Conservation (phyloP, 2,113 vertebrate species). For the Monarcha castaneiventris region DNA sequence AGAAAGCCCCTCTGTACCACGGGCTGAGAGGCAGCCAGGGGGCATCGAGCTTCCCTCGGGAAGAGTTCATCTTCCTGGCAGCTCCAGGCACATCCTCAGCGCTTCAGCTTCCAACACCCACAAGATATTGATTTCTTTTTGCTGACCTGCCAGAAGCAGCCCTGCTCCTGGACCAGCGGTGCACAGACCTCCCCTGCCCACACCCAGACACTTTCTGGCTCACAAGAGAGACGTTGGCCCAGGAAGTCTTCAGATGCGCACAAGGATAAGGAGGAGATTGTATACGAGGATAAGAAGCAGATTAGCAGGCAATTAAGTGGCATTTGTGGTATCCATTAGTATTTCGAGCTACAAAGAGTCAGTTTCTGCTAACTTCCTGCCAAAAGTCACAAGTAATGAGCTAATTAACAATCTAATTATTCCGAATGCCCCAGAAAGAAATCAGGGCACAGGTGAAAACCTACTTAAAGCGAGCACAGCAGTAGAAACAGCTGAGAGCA, state of each 20-base stretch:
- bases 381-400: slow-evolving; percentile 58
- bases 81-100: neutral
- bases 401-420: slow-evolving; percentile 63
- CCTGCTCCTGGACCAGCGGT: neutral
- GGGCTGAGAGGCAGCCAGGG: neutral
- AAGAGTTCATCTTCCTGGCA: neutral
- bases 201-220: neutral
- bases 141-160: neutral
- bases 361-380: slow-evolving; percentile 50
- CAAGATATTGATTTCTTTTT: neutral
- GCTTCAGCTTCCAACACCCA: neutral
- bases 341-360: slow-evolving; percentile 27
- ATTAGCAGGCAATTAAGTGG: slow-evolving; percentile 42
- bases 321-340: slow-evolving; percentile 38
- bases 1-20: neutral
- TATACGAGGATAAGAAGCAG: slow-evolving; percentile 16
- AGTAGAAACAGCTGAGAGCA: neutral
- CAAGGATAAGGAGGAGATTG: neutral
- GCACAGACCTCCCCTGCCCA: neutral
- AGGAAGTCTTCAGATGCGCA: neutral
- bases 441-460: slow-evolving; percentile 54
- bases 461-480: slow-evolving; percentile 14
- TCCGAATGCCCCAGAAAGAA: slow-evolving; percentile 54
- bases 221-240: neutral
- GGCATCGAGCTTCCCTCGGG: accelerated